These are phyloP conservation scores for Apotomis turbidana DNA, from an alignment of 2,888 invertebrate species.

Conservation along the genomic window DNA sequence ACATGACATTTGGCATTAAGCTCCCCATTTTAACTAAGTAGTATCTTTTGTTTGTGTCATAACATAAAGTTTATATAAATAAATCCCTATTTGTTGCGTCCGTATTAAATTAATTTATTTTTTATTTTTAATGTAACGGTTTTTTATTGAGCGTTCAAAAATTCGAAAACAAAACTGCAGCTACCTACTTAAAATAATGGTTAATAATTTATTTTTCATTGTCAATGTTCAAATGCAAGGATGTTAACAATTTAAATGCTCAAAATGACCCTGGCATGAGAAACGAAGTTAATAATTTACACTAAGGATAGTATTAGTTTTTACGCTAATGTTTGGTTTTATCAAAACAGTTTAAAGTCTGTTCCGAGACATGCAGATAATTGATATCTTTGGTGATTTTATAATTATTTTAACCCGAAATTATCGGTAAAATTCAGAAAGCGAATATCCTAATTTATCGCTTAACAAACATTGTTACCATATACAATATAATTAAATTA, in stretches of 20 bases:
- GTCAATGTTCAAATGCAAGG: constrained; percentile 8
- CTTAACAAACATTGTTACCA: no score
- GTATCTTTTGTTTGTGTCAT: no score
- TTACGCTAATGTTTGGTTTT: constrained; percentile 24
- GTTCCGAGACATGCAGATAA: neutral
- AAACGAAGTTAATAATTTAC: constrained; percentile 30
- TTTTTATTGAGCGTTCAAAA: constrained; percentile 1
- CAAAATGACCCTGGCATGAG: constrained; percentile 32
- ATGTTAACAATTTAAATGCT: constrained; percentile 24
- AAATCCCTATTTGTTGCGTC: no score
- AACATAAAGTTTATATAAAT: no score
- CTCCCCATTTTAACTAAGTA: no score
- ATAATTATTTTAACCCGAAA: no score
- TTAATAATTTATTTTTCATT: neutral
- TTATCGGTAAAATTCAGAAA: no score
- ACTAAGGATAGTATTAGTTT: neutral
- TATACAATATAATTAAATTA: no score
- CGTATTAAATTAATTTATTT: no score
- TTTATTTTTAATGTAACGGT: no score
- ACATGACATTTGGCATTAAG: no score
- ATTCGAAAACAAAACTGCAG: neutral
- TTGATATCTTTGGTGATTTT: neutral
- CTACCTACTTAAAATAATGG: neutral
- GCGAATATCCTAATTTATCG: no score
- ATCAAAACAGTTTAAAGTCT: constrained; percentile 7